Evolutionary conservation across 2,113 vertebrate genomes (phyloP).

Genomic region (Piliocolobus tephrosceles): DNA sequence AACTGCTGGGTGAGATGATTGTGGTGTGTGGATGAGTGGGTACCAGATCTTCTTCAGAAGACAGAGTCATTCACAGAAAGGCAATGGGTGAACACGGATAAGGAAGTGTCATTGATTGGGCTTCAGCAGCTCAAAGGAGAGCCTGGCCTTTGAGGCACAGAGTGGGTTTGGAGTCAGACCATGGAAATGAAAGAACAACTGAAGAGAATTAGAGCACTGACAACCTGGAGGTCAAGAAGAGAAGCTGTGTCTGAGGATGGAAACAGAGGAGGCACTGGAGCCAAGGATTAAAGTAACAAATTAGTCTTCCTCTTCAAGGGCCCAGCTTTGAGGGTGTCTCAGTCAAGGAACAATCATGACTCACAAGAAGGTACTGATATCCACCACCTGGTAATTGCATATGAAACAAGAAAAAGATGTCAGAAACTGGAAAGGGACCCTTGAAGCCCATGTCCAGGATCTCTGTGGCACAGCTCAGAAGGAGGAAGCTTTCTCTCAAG

Average conservation of each 20-base stretch:
- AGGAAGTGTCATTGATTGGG: neutral
- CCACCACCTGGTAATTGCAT: neutral
- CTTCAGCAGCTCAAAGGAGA: neutral
- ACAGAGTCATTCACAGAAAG: neutral
- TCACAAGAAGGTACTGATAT: neutral
- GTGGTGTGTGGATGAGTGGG: neutral
- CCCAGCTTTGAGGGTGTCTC: neutral
- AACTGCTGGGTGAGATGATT: neutral
- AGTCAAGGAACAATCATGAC: neutral
- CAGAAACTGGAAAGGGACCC: neutral
- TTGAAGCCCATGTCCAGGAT: neutral
- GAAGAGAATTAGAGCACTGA: neutral
- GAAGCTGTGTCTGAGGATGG: neutral
- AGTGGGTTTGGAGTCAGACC: neutral
- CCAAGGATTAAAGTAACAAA: neutral
- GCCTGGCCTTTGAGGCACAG: neutral
- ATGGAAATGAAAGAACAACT: neutral
- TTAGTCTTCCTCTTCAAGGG: neutral
- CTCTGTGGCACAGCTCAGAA: neutral
- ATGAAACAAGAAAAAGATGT: neutral
- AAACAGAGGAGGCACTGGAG: neutral
- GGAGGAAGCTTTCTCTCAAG: neutral
- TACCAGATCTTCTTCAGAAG: neutral
- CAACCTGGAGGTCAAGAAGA: neutral
- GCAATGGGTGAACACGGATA: neutral